Base-by-base conservation (phyloP, 92 coral and sea anemone species). In the Zoanthus solanderi region DNA sequence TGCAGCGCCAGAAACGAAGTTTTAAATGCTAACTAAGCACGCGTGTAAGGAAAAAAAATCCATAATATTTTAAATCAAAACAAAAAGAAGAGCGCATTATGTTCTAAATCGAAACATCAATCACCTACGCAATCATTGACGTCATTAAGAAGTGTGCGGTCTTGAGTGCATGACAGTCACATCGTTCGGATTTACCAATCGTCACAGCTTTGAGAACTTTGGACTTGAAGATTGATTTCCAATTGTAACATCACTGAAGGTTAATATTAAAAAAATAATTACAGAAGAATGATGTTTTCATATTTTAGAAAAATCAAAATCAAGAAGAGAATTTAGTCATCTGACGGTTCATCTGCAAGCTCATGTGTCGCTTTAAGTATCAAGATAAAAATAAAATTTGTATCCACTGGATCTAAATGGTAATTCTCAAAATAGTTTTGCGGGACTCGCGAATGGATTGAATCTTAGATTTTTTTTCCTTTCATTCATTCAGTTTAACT, bases 101-200 rank as follows among this genome's bases (percentile, higher is more conserved):
- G 10, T 63, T 63, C 10, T 16, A n/a, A 63, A 17, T 23, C 69
- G 28, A 63, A 16, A 15, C 12, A 58, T 14, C 15, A 14, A 23
- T 23, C 9, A 63, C 69, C 69, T n/a, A 63, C 69, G 69, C 69
- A 63, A n/a, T 63, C 69, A 18, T 63, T 63, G 69, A 63, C 69
- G 69, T 63, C 69, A 63, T 63, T 63, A 0, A 63, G 69, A 5
- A 63, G 69, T 14, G 23, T 63, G 28, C 28, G 69, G 9, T 63
- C 12, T 58, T 18, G 65, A 14, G 65, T 18, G n/a, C 1, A 6
- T 58, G 60, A 7, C 11, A 54, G 15, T 9, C 60, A 9, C 60
- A 15, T 54, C 13, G 13, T 18, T 14, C 4, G n/a, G 12, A 57
- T n/a, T 57, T 10, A 1, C 65, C 15, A 58, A 58, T 58, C n/a